Conservation (phyloP, 2,797 vertebrate genomes). For the Alcedo atthis region DNA sequence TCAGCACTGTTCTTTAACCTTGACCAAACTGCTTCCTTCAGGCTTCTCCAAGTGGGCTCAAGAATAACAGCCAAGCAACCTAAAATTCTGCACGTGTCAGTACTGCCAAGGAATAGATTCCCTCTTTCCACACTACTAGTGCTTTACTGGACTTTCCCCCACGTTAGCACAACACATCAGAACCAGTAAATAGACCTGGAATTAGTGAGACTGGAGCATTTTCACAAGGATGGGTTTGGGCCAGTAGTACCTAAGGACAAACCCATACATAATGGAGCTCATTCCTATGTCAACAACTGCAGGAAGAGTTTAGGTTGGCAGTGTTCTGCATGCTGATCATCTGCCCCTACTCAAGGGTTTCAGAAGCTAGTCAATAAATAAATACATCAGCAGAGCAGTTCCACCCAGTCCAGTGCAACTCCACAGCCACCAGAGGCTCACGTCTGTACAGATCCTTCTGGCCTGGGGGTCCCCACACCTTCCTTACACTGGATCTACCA, state of each 20-base stretch:
- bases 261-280: not conserved
- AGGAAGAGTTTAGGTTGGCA: not conserved
- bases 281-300: not conserved
- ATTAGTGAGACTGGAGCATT: not conserved
- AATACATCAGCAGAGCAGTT: not conserved
- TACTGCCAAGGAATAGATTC: not conserved
- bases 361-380: not conserved
- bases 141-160: not conserved
- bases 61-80: not conserved
- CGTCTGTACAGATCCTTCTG: not conserved
- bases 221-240: not conserved
- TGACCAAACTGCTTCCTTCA: not conserved
- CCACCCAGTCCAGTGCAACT: not conserved
- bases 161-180: not conserved
- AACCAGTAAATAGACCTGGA: not conserved
- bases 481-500: rapidly evolving
- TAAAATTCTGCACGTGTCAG: not conserved
- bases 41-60: not conserved
- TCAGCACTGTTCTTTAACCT: not conserved
- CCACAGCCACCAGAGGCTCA: not conserved
- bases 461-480: rapidly evolving
- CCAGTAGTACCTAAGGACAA: not conserved
- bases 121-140: not conserved
- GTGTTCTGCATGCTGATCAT: not conserved
- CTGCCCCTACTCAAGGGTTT: not conserved